These are phyloP conservation scores for Drosophila multiciliata DNA, from an alignment of 2,888 invertebrate species.

Conservation along the genomic window DNA sequence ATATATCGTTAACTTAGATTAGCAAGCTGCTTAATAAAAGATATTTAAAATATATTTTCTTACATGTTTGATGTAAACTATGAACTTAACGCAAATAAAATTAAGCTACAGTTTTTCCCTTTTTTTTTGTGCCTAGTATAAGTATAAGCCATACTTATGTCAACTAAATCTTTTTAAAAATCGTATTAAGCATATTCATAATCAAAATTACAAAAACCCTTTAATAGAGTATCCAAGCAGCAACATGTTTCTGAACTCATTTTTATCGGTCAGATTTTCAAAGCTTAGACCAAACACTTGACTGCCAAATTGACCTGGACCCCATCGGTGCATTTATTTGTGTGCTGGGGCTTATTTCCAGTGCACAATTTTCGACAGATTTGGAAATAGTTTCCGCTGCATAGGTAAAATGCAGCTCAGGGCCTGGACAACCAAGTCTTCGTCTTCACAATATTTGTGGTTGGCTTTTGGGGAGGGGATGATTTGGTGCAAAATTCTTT, in stretches of 20 bases:
- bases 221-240: constrained; percentile 14
- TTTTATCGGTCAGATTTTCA: constrained; percentile 8
- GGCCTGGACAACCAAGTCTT: constrained; percentile 14
- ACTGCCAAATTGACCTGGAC: constrained; percentile 58
- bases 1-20: background rate
- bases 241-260: background rate
- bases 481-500: constrained; percentile 56
- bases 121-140: background rate
- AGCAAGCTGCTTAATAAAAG: background rate
- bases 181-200: background rate
- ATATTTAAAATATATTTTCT: background rate
- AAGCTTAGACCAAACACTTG: constrained; percentile 42
- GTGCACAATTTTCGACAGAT: constrained; percentile 72
- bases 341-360: constrained; percentile 73
- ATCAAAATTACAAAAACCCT: background rate
- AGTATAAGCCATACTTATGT: background rate
- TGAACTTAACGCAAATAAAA: background rate
- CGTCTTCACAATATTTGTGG: constrained; percentile 52
- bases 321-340: constrained; percentile 62
- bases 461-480: constrained; percentile 35
- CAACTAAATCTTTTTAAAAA: background rate
- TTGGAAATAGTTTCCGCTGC: constrained; percentile 70
- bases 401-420: constrained; percentile 64
- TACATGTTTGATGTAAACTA: background rate
- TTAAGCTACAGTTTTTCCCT: background rate